Percentiles rank a stretch among this genome's conserved stretches.
phyloP scores from a whole-genome alignment of 2,113 vertebrate species.

The Mobula hypostoma region DNA sequence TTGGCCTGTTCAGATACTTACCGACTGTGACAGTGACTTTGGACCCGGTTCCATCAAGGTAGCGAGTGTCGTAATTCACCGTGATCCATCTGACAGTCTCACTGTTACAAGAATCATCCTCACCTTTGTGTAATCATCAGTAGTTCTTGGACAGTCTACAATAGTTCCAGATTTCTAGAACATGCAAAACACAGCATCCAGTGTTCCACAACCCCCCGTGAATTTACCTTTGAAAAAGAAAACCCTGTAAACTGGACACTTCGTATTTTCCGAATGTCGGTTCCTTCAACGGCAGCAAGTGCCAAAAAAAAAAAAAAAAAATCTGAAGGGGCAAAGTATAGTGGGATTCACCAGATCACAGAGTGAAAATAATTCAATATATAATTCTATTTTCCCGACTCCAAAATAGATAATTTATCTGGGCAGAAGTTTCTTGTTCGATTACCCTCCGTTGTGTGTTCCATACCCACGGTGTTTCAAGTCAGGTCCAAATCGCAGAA shows the following conservation, averaged over 20 bases:
- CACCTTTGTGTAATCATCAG: too few relatives aligned
- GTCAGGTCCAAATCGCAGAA: neutral
- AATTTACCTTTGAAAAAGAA: too few relatives aligned
- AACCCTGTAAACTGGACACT: too few relatives aligned
- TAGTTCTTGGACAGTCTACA: fast-evolving
- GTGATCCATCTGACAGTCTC: neutral
- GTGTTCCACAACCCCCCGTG: too few relatives aligned
- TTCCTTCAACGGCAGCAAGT: too few relatives aligned
- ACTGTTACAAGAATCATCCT: neutral
- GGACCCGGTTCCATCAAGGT: neutral
- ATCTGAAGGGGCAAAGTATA: too few relatives aligned
- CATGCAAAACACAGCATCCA: neutral
- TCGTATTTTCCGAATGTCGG: too few relatives aligned
- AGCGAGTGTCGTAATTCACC: neutral
- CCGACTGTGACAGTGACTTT: neutral
- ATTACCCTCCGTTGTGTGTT: neutral
- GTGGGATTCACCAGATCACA: too few relatives aligned
- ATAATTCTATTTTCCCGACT: neutral
- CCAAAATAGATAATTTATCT: neutral
- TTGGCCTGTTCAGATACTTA: neutral
- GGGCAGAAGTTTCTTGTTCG: neutral
- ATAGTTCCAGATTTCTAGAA: neutral
- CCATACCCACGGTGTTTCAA: neutral
- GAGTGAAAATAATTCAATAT: too few relatives aligned
- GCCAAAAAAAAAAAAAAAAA: too few relatives aligned